These are phyloP conservation scores for Colletes collaris DNA, from an alignment of 2,888 invertebrate genomes.

Conservation along the genomic window DNA sequence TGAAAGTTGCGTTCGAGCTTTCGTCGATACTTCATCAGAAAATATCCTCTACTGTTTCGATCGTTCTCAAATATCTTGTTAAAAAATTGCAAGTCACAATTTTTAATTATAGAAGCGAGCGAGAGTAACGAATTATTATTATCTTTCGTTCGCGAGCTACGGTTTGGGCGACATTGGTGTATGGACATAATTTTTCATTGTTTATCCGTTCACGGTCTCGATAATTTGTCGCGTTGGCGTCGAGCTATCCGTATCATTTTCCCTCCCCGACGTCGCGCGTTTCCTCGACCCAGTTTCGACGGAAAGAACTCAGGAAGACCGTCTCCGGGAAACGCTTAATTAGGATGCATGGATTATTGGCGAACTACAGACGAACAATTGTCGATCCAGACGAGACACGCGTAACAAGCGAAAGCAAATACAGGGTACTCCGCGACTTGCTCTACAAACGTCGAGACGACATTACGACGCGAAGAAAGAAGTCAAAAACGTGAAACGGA, in stretches of 20 bases:
- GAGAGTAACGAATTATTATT: too few species aligned
- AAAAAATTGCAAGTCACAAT: too few species aligned
- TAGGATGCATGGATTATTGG: conserved; percentile 13
- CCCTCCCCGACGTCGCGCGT: not conserved
- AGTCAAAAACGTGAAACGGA: too few species aligned
- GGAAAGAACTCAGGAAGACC: not conserved
- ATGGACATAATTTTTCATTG: not conserved
- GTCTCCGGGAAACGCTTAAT: conserved; percentile 11
- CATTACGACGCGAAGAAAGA: too few species aligned
- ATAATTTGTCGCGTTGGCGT: not conserved
- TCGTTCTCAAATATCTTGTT: too few species aligned
- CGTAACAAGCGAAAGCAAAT: not conserved
- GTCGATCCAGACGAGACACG: not conserved
- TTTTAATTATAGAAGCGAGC: too few species aligned
- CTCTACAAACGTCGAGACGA: too few species aligned
- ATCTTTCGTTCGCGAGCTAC: too few species aligned
- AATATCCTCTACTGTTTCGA: too few species aligned
- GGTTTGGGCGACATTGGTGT: too few species aligned
- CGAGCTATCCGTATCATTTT: not conserved
- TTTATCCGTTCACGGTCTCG: not conserved
- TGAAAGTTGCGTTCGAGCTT: too few species aligned
- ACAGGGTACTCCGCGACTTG: not conserved
- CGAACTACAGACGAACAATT: conserved; percentile 15
- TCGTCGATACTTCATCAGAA: too few species aligned
- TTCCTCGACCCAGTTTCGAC: conserved; percentile 27